A percentile compares a stretch with the other conserved stretches of the same genome.
Conservation (phyloP, 1,140 invertebrate genomes). For the Rhopalosiphum padi region DNA sequence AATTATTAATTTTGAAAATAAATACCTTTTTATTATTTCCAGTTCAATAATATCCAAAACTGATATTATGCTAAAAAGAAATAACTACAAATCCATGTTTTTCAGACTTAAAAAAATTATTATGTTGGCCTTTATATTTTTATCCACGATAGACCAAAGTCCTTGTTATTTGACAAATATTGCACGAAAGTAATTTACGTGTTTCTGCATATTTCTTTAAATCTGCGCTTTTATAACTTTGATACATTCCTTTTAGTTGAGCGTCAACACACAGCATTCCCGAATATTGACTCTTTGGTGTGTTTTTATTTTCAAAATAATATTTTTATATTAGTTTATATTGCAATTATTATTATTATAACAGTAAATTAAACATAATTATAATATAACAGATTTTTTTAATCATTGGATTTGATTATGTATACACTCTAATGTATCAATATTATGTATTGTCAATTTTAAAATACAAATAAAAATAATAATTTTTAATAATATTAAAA, state of each 20-base stretch:
- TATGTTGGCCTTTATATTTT: neutral
- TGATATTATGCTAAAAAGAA: neutral
- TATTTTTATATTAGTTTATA: neutral
- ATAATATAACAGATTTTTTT: neutral
- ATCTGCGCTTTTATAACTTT: neutral
- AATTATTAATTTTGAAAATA: neutral
- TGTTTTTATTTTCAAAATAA: neutral
- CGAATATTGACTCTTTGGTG: neutral
- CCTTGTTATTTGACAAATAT: neutral
- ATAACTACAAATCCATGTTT: neutral
- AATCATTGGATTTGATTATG: neutral
- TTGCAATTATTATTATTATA: neutral
- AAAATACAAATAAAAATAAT: neutral
- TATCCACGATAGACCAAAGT: neutral
- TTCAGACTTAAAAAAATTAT: neutral
- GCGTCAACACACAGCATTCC: neutral
- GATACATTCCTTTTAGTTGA: neutral
- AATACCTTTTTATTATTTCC: neutral
- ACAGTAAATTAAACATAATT: neutral
- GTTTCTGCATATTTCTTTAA: neutral
- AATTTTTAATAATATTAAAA: neutral
- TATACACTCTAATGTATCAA: neutral
- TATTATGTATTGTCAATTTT: neutral
- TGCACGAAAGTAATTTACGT: neutral
- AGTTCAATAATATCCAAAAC: neutral